phyloP scores from a whole-genome alignment of 2,888 invertebrate genomes.

The Volucella bombylans region DNA sequence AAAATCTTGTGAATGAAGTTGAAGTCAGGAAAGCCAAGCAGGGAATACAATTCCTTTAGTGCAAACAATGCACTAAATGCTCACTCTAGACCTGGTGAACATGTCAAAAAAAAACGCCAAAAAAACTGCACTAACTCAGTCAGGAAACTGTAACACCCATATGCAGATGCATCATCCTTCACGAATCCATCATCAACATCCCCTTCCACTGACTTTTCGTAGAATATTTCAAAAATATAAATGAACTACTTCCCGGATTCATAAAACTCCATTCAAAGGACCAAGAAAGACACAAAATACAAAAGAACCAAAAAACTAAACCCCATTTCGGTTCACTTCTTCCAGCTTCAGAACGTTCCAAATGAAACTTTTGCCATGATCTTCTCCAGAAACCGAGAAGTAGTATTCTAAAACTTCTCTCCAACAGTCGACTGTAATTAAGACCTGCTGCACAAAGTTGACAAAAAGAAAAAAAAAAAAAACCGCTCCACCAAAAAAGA shows the following conservation, averaged over 20 bases:
- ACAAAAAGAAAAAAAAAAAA: conserved; percentile 16
- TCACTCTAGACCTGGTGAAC: too few relatives aligned
- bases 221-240: conserved; percentile 70
- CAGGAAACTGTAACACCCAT: too few relatives aligned
- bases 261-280: conserved; percentile 2
- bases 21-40: too few relatives aligned
- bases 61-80: too few relatives aligned
- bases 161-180: too few relatives aligned
- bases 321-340: neutral
- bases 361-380: too few relatives aligned
- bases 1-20: too few relatives aligned
- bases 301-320: conserved; percentile 23
- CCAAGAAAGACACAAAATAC: neutral
- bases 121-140: too few relatives aligned
- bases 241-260: conserved; percentile 60
- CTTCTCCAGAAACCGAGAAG: conserved; percentile 13
- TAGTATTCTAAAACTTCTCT: conserved; percentile 26
- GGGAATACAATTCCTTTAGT: too few relatives aligned
- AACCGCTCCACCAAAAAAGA: neutral
- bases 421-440: conserved; percentile 48
- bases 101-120: too few relatives aligned
- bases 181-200: too few relatives aligned
- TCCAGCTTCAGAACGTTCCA: neutral
- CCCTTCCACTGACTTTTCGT: conserved; percentile 22
- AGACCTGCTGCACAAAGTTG: conserved; percentile 16